Percentiles rank a stretch among this genome's conserved stretches.
phyloP scores from a whole-genome alignment of 2,113 vertebrate genomes.

The Lepus europaeus region DNA sequence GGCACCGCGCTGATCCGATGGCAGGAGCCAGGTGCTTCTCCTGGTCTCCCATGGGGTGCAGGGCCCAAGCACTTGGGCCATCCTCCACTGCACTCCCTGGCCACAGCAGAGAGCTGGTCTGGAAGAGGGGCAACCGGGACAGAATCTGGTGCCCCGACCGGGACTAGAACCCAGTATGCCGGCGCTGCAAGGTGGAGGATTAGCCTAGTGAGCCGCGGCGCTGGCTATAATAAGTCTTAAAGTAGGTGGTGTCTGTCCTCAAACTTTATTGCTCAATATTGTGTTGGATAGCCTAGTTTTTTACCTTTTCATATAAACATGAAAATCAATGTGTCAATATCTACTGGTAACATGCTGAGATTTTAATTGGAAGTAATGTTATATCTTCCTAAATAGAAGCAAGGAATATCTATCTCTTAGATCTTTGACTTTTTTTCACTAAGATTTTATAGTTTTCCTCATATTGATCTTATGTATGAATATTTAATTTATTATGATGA shows the following conservation, averaged over 20 bases:
- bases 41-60: too few species aligned
- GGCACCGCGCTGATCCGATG: too few species aligned
- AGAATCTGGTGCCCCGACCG: too few species aligned
- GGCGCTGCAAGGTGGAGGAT: too few species aligned
- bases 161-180: too few species aligned
- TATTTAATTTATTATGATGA: neutral
- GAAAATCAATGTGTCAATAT: neutral
- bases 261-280: neutral
- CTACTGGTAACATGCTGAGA: neutral
- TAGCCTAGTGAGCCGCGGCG: too few species aligned
- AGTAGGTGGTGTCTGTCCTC: neutral
- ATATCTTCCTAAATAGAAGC: neutral
- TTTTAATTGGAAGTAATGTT: neutral
- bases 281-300: neutral
- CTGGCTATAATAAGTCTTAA: neutral
- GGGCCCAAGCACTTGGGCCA: too few species aligned
- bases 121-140: too few species aligned
- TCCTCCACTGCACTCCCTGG: too few species aligned
- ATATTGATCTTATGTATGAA: neutral
- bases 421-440: conserved; percentile 13
- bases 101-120: too few species aligned
- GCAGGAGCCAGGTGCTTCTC: too few species aligned
- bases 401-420: neutral
- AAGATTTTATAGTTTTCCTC: conserved; percentile 24
- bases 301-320: neutral